A percentile compares a stretch with the other conserved stretches of the same genome.
Evolutionary conservation across 2,888 invertebrate genomes (phyloP).

Genomic region (Plagodis dolabraria): DNA sequence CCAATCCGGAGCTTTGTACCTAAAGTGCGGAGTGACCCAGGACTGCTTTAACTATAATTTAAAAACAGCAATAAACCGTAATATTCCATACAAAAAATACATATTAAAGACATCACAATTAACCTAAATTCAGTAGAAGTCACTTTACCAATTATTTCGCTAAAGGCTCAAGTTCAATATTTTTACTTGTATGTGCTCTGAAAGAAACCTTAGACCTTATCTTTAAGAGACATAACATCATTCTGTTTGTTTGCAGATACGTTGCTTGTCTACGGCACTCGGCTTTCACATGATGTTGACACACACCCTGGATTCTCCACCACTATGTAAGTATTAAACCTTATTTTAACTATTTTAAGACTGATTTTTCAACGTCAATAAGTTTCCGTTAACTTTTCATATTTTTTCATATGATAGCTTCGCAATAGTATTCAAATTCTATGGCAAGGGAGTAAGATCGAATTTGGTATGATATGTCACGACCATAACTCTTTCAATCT

Average conservation of each 20-base stretch:
- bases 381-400: slow-evolving; percentile 28
- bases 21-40: too few relatives aligned
- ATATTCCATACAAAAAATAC: too few relatives aligned
- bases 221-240: slow-evolving; percentile 27
- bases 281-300: slow-evolving; percentile 56
- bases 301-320: slow-evolving; percentile 38
- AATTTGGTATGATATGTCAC: slow-evolving; percentile 33
- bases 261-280: slow-evolving; percentile 58
- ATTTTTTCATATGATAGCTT: slow-evolving; percentile 35
- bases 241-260: slow-evolving; percentile 69
- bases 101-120: too few relatives aligned
- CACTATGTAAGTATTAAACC: slow-evolving; percentile 53
- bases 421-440: slow-evolving; percentile 45
- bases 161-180: too few relatives aligned
- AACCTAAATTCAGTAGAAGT: too few relatives aligned
- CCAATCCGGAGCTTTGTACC: too few relatives aligned
- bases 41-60: too few relatives aligned
- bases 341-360: slow-evolving; percentile 20
- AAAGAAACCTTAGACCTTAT: slow-evolving; percentile 18
- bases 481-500: slow-evolving; percentile 19
- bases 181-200: slow-evolving; percentile 12
- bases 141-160: too few relatives aligned
- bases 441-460: slow-evolving; percentile 27
- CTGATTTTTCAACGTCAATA: slow-evolving; percentile 23
- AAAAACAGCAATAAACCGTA: too few relatives aligned